These are phyloP conservation scores for Ranitomeya variabilis DNA, from an alignment of 2,113 vertebrate genomes.

Conservation along the genomic window DNA sequence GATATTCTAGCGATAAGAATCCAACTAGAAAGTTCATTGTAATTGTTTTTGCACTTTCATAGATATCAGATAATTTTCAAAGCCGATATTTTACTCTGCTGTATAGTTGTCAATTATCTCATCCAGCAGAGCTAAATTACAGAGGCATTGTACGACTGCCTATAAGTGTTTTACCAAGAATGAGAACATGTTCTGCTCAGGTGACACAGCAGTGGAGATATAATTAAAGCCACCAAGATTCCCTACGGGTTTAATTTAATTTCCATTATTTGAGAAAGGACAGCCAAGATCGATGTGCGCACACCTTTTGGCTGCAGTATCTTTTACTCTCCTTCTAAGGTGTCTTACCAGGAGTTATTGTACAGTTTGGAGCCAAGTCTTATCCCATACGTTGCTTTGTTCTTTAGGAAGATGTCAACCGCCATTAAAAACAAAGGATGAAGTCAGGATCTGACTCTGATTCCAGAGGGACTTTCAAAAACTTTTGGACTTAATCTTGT, in stretches of 20 bases:
- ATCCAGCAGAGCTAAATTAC: constrained; percentile 5
- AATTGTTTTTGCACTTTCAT: constrained; percentile 11
- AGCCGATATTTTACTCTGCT: neutral
- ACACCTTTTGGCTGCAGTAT: neutral
- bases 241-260: constrained; percentile 22
- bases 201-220: constrained; percentile 22
- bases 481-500: neutral
- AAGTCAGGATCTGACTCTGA: neutral
- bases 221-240: constrained; percentile 32
- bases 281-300: neutral
- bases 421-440: neutral
- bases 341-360: constrained; percentile 4
- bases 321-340: neutral
- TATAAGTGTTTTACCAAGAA: neutral
- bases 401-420: neutral
- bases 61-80: constrained; percentile 9
- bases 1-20: neutral
- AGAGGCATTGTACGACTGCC: constrained; percentile 1
- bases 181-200: constrained; percentile 3
- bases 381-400: neutral
- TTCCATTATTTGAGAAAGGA: constrained; percentile 23
- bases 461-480: neutral
- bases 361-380: neutral
- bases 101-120: neutral
- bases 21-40: neutral